phyloP scores from a whole-genome alignment of 2,797 vertebrate species.

The Vespertilio murinus region DNA sequence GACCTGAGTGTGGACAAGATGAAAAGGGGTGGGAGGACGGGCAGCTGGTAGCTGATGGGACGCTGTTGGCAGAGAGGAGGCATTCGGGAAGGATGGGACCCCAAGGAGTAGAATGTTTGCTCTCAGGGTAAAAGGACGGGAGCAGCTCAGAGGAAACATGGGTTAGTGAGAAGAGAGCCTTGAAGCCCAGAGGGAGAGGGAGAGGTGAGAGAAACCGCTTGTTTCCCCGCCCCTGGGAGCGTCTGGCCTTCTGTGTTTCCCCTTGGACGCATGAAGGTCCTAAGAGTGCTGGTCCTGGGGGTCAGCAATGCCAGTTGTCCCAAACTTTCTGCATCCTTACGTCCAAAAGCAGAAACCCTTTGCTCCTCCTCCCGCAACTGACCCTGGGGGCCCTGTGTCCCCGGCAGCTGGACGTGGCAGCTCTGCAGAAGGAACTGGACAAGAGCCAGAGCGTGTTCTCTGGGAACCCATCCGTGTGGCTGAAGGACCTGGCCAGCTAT shows the following conservation, averaged over 20 bases:
- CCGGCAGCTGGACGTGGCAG: conserved; percentile 88
- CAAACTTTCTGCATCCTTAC: background rate
- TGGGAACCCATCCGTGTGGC: conserved; percentile 95
- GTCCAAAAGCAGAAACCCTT: conserved; percentile 2
- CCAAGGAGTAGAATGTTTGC: background rate
- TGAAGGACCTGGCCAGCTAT: conserved; percentile 97
- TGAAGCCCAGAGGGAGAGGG: background rate
- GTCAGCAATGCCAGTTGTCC: background rate
- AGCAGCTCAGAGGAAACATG: background rate
- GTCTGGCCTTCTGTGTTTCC: background rate
- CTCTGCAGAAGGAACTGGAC: conserved; percentile 92
- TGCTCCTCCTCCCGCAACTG: background rate
- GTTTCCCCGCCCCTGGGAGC: background rate
- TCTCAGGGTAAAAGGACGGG: background rate
- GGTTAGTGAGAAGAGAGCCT: background rate
- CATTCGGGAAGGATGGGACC: background rate
- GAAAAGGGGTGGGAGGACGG: background rate
- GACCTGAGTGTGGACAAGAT: background rate
- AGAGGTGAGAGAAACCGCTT: background rate
- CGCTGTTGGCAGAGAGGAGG: background rate
- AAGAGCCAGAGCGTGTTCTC: conserved; percentile 92
- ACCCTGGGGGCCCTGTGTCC: background rate
- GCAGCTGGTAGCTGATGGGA: background rate
- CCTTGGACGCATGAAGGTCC: background rate
- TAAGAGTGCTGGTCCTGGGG: background rate